Evolutionary conservation across 2,797 vertebrate genomes (phyloP).

Genomic region (Pogoniulus pusillus): DNA sequence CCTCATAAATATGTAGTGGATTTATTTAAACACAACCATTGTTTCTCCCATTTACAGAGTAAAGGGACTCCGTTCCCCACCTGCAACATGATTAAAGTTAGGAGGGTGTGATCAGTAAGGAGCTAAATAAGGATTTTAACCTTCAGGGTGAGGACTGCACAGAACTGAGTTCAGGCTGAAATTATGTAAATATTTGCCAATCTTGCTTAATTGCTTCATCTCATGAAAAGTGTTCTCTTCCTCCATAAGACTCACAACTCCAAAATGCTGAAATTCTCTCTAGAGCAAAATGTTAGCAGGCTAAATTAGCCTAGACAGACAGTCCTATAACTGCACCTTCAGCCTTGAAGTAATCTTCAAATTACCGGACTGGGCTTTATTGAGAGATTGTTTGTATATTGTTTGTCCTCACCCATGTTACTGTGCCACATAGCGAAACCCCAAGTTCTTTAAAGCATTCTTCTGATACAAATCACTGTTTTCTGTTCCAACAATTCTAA

Average conservation of each 20-base stretch:
- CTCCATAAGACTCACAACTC: background rate
- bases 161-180: background rate
- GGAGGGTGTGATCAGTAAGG: background rate
- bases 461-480: background rate
- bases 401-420: background rate
- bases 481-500: slow-evolving; percentile 3
- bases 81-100: background rate
- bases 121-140: background rate
- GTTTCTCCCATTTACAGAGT: background rate
- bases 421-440: too few relatives aligned
- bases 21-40: background rate
- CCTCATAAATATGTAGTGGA: background rate
- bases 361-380: background rate
- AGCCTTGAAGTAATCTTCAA: background rate
- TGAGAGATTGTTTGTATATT: background rate
- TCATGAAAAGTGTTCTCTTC: background rate
- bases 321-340: background rate
- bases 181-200: slow-evolving; percentile 1
- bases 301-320: background rate
- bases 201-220: background rate
- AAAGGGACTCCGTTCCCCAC: background rate
- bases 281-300: background rate
- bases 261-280: background rate
- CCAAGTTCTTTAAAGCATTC: background rate
- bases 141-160: background rate